phyloP scores from a whole-genome alignment of 2,797 vertebrate species.

The Mareca penelope region DNA sequence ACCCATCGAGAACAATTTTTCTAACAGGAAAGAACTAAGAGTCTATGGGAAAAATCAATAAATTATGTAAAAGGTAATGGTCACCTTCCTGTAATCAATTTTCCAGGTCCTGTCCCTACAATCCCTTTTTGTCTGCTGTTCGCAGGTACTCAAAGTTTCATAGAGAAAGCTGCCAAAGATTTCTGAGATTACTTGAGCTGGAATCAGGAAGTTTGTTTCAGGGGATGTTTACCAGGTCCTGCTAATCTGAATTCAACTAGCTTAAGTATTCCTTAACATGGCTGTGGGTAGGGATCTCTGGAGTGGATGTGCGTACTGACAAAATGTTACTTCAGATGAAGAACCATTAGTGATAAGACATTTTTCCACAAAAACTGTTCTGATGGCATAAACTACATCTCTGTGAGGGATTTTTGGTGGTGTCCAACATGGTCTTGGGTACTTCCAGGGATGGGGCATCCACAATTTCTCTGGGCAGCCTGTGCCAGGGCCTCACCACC shows the following conservation, averaged over 20 bases:
- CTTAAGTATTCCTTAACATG: background rate
- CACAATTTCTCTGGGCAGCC: too few relatives aligned
- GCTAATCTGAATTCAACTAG: background rate
- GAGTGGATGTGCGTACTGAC: background rate
- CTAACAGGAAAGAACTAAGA: background rate
- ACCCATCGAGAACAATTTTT: background rate
- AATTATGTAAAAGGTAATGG: background rate
- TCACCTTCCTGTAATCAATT: background rate
- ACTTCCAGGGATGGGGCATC: too few relatives aligned
- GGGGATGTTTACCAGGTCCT: background rate
- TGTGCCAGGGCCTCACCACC: too few relatives aligned
- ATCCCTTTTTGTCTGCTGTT: background rate
- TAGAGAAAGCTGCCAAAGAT: background rate
- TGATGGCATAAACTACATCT: background rate
- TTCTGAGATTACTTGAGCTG: background rate
- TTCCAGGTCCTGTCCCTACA: background rate
- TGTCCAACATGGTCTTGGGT: background rate
- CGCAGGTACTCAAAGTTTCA: background rate
- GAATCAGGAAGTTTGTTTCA: background rate
- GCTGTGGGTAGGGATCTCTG: background rate
- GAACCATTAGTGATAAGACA: background rate
- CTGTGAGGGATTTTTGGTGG: background rate
- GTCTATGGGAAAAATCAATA: background rate
- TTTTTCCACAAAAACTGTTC: background rate
- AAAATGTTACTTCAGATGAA: background rate